These are phyloP conservation scores for Brotula barbata DNA, from an alignment of 2,797 vertebrate genomes.

Conservation along the genomic window DNA sequence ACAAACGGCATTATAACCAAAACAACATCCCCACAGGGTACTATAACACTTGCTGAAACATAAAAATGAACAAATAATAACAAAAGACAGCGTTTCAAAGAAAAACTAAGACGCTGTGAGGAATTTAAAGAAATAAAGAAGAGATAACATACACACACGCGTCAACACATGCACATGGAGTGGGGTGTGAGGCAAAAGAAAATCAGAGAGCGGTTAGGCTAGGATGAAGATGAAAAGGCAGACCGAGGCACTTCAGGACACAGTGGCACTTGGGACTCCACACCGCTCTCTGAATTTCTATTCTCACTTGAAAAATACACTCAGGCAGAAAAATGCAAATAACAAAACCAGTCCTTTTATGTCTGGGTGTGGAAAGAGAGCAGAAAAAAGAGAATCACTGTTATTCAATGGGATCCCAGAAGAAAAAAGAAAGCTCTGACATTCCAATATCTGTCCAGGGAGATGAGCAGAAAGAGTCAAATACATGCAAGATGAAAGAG, in stretches of 20 bases:
- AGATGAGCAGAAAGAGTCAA: conserved; percentile 22
- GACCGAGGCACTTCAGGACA: conserved; percentile 73
- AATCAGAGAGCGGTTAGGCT: conserved; percentile 46
- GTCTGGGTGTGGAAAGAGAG: conserved; percentile 49
- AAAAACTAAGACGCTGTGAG: not conserved
- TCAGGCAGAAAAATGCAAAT: conserved; percentile 76
- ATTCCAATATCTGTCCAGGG: conserved; percentile 31
- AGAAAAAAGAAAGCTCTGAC: conserved; percentile 18
- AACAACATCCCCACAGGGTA: conserved; percentile 6
- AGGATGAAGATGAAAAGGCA: conserved; percentile 74
- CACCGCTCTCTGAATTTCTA: conserved; percentile 67
- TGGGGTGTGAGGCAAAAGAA: conserved; percentile 34
- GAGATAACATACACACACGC: not conserved
- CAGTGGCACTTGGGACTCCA: conserved; percentile 63
- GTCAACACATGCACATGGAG: not conserved
- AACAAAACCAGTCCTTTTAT: conserved; percentile 72
- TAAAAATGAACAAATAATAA: conserved; percentile 7
- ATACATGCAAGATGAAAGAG: conserved; percentile 15
- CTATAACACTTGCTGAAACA: not conserved
- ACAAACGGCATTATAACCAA: conserved; percentile 4
- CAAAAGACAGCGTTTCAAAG: not conserved
- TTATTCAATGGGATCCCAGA: conserved; percentile 54
- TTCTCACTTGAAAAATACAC: conserved; percentile 75
- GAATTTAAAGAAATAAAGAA: conserved; percentile 14
- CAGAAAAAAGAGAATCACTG: conserved; percentile 52